phyloP scores from a whole-genome alignment of 2,113 vertebrate genomes.

The Climacteris rufus region DNA sequence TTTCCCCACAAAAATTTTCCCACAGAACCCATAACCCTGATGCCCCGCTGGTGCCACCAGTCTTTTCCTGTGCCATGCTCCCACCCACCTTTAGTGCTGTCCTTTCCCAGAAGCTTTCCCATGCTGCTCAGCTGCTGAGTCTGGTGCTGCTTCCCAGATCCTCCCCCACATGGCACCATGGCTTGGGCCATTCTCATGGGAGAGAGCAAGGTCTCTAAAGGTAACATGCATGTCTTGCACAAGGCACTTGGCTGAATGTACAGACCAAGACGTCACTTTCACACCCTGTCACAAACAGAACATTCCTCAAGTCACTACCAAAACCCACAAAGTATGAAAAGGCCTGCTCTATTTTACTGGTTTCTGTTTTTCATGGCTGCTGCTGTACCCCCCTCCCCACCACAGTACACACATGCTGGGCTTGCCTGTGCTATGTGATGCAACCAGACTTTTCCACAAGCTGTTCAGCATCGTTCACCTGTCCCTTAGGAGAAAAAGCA shows the following conservation, averaged over 20 bases:
- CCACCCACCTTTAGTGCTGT: neutral
- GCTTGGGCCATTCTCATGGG: neutral
- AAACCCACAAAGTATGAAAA: neutral
- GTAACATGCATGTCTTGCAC: neutral
- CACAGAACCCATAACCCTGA: neutral
- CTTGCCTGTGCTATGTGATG: neutral
- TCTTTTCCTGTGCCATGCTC: accelerated
- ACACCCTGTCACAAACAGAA: neutral
- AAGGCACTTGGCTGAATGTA: neutral
- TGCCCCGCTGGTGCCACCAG: neutral
- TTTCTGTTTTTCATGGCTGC: neutral
- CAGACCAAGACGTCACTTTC: neutral
- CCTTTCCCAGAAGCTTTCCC: neutral
- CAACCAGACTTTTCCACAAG: accelerated
- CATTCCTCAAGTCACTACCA: neutral
- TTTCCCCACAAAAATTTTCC: neutral
- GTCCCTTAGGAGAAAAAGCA: neutral
- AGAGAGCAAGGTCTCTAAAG: neutral
- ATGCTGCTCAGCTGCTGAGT: neutral
- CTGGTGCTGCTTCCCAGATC: neutral
- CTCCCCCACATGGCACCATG: neutral
- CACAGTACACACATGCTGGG: neutral
- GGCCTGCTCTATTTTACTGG: neutral
- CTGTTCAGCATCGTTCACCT: neutral
- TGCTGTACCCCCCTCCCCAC: neutral